Evolutionary conservation across 2,888 invertebrate species (phyloP), one percentile per base, ranked within the genome.

Genomic region (Priocnemis perturbator): DNA sequence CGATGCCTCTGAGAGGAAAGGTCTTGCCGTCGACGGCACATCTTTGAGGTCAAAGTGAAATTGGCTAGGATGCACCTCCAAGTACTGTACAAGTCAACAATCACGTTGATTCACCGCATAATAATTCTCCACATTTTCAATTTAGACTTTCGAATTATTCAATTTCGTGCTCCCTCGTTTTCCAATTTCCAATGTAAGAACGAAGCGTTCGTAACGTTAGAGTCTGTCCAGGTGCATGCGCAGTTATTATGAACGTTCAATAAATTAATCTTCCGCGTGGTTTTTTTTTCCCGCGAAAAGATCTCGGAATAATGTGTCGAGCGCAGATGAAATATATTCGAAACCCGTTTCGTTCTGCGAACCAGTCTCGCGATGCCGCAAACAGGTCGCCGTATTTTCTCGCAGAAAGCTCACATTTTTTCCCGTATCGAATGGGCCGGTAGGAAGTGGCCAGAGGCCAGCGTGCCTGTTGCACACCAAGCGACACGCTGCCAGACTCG

Each of bases 1-100:
- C 15, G 91, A 91, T 81, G 92, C 91, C 70, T 92, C 90, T 2
- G 90, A 89, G 56, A 94, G 82, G 62, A 91, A 91, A n/a, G 90
- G 88, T 5, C 90, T 87, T 0, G 90, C 90, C 50, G 89, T 19
- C 90, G 90, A 0, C 19, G 77, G 69, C 19, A 67, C 50, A n/a
- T 60, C 53, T n/a, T 64, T 64, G 7, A 69, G 26, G 23, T 72
- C 69, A n/a, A 80, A 74, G 23, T 64, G 61, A 60, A 78, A 70
- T 59, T 77, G 63, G 14, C 58, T 17, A 4, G 78, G 80, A 57
- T 76, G 23, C 30, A 78, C 58, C 11, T 67, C 19, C 14, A 71
- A 52, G 61, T 80, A 80, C 79, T 80, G 91, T 90, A 17, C 19
- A 19, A 50, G 7, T 50, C 9, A n/a, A 50, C 17, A 19, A 11